These are phyloP conservation scores for Aelia acuminata DNA, from an alignment of 2,888 invertebrate genomes.

Conservation along the genomic window DNA sequence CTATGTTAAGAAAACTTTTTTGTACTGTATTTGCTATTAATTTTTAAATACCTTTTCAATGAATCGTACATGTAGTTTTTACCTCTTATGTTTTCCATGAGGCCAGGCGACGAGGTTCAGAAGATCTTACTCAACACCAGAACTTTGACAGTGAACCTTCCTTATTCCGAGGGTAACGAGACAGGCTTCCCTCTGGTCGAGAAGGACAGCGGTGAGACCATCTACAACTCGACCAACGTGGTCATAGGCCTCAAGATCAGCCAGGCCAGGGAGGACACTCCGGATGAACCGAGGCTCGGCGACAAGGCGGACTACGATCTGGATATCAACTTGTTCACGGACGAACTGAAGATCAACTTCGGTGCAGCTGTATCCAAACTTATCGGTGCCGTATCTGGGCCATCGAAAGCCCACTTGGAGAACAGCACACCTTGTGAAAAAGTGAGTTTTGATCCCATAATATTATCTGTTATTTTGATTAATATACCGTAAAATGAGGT, in stretches of 20 bases:
- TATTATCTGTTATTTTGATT: neutral
- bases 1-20: too few relatives aligned
- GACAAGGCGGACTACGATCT: conserved; percentile 26
- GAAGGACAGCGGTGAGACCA: neutral
- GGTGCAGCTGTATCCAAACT: conserved; percentile 31
- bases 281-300: neutral
- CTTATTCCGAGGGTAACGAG: conserved; percentile 1
- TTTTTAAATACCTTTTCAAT: neutral
- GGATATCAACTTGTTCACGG: conserved; percentile 47
- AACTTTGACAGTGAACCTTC: conserved; percentile 22
- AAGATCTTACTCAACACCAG: conserved; percentile 54
- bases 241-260: conserved; percentile 48
- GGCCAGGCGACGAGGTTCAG: conserved; percentile 59
- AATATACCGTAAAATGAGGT: too few relatives aligned
- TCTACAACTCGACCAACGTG: conserved; percentile 44
- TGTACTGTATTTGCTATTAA: neutral
- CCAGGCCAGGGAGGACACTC: conserved; percentile 28
- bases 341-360: conserved; percentile 33
- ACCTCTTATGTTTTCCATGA: conserved; percentile 48
- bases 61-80: conserved; percentile 31
- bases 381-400: conserved; percentile 1
- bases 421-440: conserved; percentile 55
- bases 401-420: neutral
- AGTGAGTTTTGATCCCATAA: neutral
- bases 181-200: conserved; percentile 3